Percentiles rank a stretch among this genome's conserved stretches.
These are phyloP conservation scores for Phyllostomus hastatus DNA, from an alignment of 2,113 vertebrate species.

Conservation along the genomic window DNA sequence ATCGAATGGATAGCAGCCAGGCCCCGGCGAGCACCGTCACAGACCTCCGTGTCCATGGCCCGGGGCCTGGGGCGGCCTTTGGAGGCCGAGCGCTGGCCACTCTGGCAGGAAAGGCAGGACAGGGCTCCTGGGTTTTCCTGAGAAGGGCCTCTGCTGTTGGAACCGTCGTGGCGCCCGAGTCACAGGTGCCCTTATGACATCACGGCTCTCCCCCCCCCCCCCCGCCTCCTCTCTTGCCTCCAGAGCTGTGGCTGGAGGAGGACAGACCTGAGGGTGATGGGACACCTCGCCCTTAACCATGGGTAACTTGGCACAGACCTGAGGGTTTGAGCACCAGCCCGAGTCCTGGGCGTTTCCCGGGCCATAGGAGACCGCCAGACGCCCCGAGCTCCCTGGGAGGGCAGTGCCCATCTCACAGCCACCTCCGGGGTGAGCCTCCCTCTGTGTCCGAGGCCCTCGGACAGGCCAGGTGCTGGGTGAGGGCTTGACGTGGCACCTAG, in stretches of 20 bases:
- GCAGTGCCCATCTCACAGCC: not conserved
- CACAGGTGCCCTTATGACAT: constrained; percentile 60
- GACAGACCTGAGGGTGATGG: constrained; percentile 33
- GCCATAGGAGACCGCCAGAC: too few relatives aligned
- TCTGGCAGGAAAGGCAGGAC: not conserved
- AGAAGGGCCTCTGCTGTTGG: not conserved
- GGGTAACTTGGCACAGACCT: constrained; percentile 21
- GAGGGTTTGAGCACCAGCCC: not conserved
- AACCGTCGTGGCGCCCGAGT: not conserved
- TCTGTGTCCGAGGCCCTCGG: not conserved
- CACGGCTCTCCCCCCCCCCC: not conserved
- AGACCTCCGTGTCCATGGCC: not conserved
- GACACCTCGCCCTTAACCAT: constrained; percentile 42
- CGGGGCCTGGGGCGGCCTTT: not conserved
- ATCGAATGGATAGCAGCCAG: not conserved
- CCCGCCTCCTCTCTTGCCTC: not conserved
- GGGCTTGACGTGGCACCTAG: not conserved
- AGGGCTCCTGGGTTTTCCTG: not conserved
- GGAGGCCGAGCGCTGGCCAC: not conserved
- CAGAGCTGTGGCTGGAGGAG: not conserved
- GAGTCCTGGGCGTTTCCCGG: not conserved
- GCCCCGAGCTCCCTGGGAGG: not conserved
- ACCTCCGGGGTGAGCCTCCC: not conserved
- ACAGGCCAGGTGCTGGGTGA: not conserved
- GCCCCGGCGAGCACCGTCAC: not conserved